A percentile compares a stretch with the other conserved stretches of the same genome.
Conservation (phyloP, 92 coral and sea anemone genomes). For the Actinernus sp. region DNA sequence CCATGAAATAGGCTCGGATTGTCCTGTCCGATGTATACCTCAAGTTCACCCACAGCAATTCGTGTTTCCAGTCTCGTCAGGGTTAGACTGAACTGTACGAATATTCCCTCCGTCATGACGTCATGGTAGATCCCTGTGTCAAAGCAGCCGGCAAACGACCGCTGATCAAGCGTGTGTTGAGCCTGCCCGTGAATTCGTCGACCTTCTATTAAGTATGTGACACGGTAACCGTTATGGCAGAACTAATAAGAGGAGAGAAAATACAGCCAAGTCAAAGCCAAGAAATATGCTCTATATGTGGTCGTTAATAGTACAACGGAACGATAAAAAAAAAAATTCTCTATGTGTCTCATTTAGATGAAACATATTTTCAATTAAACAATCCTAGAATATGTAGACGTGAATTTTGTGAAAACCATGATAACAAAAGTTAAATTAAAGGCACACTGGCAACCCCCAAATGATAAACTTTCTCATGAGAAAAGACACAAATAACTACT, state of each 20-base stretch:
- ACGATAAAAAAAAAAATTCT: too few species aligned
- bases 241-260: slow-evolving; percentile 28
- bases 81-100: slow-evolving; percentile 56
- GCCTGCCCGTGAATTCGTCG: slow-evolving; percentile 7
- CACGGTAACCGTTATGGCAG: slow-evolving; percentile 72
- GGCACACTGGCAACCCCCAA: too few species aligned
- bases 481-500: too few species aligned
- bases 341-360: too few species aligned
- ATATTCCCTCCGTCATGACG: slow-evolving; percentile 45
- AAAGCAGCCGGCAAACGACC: slow-evolving; percentile 85
- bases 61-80: slow-evolving; percentile 67
- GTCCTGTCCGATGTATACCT: slow-evolving; percentile 75
- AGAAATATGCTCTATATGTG: neutral
- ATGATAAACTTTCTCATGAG: too few species aligned
- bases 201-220: slow-evolving; percentile 47
- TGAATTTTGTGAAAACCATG: too few species aligned
- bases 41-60: slow-evolving; percentile 70
- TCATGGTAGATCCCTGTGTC: slow-evolving; percentile 83
- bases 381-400: too few species aligned
- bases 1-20: slow-evolving; percentile 33
- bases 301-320: too few species aligned
- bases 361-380: too few species aligned
- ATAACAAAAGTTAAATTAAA: too few species aligned
- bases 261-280: too few species aligned
- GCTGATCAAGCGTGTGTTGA: slow-evolving; percentile 22